These are phyloP conservation scores for Sycophila sp. DNA, from an alignment of 1,140 invertebrate genomes.

Conservation along the genomic window DNA sequence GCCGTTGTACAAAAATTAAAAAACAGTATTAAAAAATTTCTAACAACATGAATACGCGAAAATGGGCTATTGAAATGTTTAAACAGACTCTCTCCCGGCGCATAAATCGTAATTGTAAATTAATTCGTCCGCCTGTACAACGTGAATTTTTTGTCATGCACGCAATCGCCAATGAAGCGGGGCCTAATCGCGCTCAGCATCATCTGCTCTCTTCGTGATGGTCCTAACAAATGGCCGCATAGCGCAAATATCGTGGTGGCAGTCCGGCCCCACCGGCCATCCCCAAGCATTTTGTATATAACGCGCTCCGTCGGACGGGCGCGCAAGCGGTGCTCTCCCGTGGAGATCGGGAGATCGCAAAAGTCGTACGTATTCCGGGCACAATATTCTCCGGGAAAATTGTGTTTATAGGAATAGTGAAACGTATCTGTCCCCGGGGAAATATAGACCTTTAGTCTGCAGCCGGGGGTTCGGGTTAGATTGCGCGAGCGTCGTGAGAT, in stretches of 20 bases:
- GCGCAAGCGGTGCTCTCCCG: background rate
- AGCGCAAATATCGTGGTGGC: constrained; percentile 16
- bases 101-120: constrained; percentile 6
- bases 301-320: background rate
- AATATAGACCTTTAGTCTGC: constrained; percentile 63
- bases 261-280: background rate
- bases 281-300: background rate
- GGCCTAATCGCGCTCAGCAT: background rate
- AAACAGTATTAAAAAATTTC: too few relatives aligned
- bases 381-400: constrained; percentile 62
- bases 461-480: constrained; percentile 6
- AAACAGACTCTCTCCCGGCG: too few relatives aligned
- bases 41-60: too few relatives aligned
- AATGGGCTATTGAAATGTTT: too few relatives aligned
- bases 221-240: background rate
- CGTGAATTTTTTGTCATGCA: background rate
- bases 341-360: background rate
- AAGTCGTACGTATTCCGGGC: constrained; percentile 50
- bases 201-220: background rate
- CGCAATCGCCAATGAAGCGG: constrained; percentile 26
- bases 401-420: constrained; percentile 67
- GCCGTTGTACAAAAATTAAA: too few relatives aligned
- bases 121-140: constrained; percentile 8
- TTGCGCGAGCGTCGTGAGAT: constrained; percentile 52
- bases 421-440: constrained; percentile 64